A percentile compares a stretch with the other conserved stretches of the same genome.
Conservation (phyloP, 2,113 vertebrate genomes). For the Nyctibius bracteatus region DNA sequence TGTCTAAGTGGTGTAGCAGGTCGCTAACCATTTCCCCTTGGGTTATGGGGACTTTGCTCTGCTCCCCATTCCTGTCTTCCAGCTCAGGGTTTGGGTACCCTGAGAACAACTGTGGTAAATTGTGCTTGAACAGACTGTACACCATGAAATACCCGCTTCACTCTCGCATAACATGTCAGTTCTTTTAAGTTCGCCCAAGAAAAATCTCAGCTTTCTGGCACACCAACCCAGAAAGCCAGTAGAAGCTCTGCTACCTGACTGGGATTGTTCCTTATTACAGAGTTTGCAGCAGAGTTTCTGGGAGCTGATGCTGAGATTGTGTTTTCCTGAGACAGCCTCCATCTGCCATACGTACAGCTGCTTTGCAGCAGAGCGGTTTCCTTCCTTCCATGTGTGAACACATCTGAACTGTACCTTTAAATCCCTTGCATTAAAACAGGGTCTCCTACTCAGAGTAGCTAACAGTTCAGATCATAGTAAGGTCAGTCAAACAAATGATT, state of each 20-base stretch:
- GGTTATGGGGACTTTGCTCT: neutral
- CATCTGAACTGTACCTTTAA: neutral
- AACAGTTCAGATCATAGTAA: neutral
- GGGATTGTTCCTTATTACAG: neutral
- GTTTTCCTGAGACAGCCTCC: neutral
- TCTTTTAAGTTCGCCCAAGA: neutral
- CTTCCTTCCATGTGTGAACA: neutral
- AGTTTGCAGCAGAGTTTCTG: neutral
- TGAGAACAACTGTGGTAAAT: neutral
- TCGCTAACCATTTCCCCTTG: no score
- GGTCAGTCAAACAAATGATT: constrained; percentile 30
- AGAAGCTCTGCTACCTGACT: neutral
- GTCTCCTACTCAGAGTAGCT: neutral
- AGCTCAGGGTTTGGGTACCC: neutral
- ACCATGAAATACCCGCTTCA: neutral
- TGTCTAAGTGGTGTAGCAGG: neutral
- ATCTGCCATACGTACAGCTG: neutral
- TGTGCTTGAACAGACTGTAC: neutral
- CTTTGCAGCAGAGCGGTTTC: neutral
- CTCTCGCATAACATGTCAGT: neutral
- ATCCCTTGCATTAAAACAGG: neutral
- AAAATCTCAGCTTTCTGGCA: neutral
- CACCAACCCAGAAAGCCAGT: neutral
- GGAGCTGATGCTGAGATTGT: neutral
- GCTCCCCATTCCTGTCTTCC: neutral